Evolutionary conservation across 2,888 invertebrate genomes (phyloP), one percentile per base, ranked within the genome.

Genomic region (Chaitophorus viminalis): DNA sequence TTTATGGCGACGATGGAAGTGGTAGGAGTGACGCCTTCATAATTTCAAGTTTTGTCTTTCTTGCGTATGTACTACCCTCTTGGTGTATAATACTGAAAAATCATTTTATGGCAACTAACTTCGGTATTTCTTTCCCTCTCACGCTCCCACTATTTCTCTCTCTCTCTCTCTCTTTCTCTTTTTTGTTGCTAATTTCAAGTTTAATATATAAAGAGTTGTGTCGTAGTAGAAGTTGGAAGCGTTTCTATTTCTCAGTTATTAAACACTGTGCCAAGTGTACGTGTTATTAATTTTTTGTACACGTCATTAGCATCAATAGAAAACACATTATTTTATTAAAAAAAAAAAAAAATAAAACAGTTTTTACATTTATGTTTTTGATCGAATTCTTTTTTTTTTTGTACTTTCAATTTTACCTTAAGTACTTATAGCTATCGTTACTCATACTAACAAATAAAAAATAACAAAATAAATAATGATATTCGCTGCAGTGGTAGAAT

Each of bases 381-480:
- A 46, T 18, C 25, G 25, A 60, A 1, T 25, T 60, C 21, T 60
- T 18, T 60, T 1, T 54, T 60, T 60, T 60, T 21, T 6, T 52
- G 4, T 5, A 60, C 25, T 60, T 60, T 60, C 11, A 52, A 52
- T 52, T 18, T 18, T 60, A 46, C n/a, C 39, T 68, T 79, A 29
- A 18, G 14, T 79, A 17, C 25, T 81, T 39, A 52, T 25, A 18
- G 60, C 60, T 25, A 25, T 25, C 60, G 60, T 25, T 11, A 14
- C 29, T 31, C 70, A 31, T 31, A 70, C 31, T 25, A 60, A 54
- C 21, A 33, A 33, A 54, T 5, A 70, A 82, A 60, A 83, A 21
- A 76, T 76, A 52, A 52, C 39, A 74, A 82, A 75, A 29, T 39
- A 83, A 72, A 60, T 84, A 84, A 84, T 84, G 83, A 84, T 84